Evolutionary conservation across 2,797 vertebrate species (phyloP).

Genomic region (Aldrovandia affinis): DNA sequence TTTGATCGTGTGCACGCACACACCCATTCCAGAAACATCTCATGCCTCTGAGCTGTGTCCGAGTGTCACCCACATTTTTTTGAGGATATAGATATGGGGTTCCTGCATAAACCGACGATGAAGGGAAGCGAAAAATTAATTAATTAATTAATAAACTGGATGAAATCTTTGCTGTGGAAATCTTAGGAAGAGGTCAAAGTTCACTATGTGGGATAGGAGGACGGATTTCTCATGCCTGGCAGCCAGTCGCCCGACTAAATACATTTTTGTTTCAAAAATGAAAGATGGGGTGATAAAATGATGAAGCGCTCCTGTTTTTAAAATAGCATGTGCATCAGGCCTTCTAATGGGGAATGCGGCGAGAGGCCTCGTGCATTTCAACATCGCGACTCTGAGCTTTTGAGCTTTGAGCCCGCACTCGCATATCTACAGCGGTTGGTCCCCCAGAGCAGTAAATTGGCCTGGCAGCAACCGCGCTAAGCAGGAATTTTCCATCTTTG

Average conservation of each 20-base stretch:
- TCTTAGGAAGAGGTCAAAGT: neutral
- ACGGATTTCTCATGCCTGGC: neutral
- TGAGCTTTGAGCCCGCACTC: slow-evolving; percentile 14
- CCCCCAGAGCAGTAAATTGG: slow-evolving; percentile 29
- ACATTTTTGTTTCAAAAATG: neutral
- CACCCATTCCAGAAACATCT: neutral
- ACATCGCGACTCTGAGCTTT: neutral
- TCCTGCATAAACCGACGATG: neutral
- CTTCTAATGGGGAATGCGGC: neutral
- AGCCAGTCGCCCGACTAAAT: neutral
- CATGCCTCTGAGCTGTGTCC: slow-evolving; percentile 9
- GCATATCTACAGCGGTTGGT: slow-evolving; percentile 27
- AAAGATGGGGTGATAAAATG: neutral
- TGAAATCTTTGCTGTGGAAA: neutral
- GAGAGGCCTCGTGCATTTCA: slow-evolving; percentile 12
- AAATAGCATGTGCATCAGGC: neutral
- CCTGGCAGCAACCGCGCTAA: slow-evolving; percentile 62
- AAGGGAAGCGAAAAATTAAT: neutral
- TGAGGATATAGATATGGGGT: neutral
- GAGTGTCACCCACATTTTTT: neutral
- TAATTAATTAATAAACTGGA: neutral
- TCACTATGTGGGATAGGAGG: neutral
- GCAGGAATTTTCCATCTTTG: slow-evolving; percentile 73
- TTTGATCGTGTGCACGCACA: neutral
- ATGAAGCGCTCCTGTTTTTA: neutral